Percentiles rank a stretch among this genome's conserved stretches.
phyloP scores from a whole-genome alignment of 1,140 invertebrate species.

The Drosophila willistoni region DNA sequence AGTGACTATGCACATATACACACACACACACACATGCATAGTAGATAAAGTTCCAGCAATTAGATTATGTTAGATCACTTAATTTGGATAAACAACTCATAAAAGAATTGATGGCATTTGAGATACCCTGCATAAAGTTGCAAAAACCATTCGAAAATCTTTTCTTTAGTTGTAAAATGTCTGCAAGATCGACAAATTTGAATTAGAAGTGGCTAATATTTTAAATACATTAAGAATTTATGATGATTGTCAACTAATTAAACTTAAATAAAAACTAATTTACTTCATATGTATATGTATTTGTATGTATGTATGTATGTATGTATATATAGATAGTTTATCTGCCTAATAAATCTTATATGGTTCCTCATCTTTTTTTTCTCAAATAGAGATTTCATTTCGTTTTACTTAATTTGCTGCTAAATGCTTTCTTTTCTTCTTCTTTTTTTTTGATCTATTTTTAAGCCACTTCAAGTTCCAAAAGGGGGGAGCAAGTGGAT shows the following conservation, averaged over 20 bases:
- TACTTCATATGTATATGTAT: neutral
- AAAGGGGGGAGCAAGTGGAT: neutral
- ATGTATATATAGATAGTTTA: neutral
- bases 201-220: too few relatives aligned
- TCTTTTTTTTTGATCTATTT: neutral
- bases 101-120: neutral
- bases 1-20: neutral
- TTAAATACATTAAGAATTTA: neutral
- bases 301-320: neutral
- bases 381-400: neutral
- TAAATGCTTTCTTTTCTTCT: constrained; percentile 13
- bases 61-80: neutral
- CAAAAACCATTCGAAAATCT: too few relatives aligned
- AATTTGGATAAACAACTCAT: neutral
- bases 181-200: too few relatives aligned
- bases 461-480: neutral
- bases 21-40: neutral
- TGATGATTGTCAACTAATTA: neutral
- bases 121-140: neutral
- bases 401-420: constrained; percentile 11
- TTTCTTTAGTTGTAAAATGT: too few relatives aligned
- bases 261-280: neutral
- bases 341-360: neutral
- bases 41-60: neutral
- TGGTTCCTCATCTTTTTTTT: neutral